Evolutionary conservation across 2,797 vertebrate genomes (phyloP), one percentile per base, ranked within the genome.

Genomic region (Sebastes kiyomatsui): DNA sequence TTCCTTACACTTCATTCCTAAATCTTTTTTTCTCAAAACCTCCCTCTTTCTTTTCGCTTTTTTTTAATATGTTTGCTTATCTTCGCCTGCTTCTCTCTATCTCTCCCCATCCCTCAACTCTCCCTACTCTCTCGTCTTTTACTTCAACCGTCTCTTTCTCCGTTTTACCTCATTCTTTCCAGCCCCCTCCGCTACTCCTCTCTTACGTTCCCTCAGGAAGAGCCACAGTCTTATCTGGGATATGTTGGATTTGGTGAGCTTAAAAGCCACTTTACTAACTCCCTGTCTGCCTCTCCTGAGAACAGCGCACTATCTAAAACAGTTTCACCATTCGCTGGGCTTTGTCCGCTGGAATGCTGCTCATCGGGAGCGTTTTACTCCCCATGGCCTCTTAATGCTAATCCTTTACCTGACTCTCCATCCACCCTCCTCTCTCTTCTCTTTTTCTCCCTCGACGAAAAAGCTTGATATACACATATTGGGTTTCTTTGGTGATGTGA

Each of bases 201-300:
- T 86, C 72, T 81, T 81, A 85, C 49, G 8, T 74, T 93, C 90
- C 85, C 87, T 82, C 78, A 90, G 90, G 91, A 93, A 87, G 89
- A 90, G 87, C 86, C 73, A 38, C 73, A 73, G 93, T 92, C 92
- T 95, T 95, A 94, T 95, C 93, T 93, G 82, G 93, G 91, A 93
- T 93, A 92, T 91, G 91, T 89, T 91, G 91, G 92, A 93, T 94
- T 92, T 91, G 82, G 84, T 94, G 88, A 92, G 92, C 91, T 94
- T 91, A 93, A 94, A 95, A 94, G 91, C 89, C 89, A 92, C 92
- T 93, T 93, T 85, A 77, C 88, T 82, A 79, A 88, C 93, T 92
- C 85, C 77, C 82, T 79, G 85, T 67, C 73, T 85, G 82, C 76
- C 72, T 85, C 86, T 90, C 74, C 83, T 79, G 80, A 93, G 87